These are phyloP conservation scores for Microcebus murinus DNA, from an alignment of 2,113 vertebrate species.

Conservation along the genomic window DNA sequence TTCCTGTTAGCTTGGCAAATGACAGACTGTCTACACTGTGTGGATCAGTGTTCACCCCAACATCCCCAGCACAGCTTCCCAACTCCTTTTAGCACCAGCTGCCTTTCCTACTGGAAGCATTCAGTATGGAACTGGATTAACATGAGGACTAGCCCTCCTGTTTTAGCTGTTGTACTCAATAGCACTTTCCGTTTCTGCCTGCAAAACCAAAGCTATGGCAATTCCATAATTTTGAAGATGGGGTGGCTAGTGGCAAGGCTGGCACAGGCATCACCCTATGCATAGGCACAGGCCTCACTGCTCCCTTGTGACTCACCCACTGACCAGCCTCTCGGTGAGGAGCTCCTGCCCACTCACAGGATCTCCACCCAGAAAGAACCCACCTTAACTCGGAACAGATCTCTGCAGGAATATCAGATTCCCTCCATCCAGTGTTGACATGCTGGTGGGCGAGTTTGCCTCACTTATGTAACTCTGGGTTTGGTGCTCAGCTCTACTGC, in stretches of 20 bases:
- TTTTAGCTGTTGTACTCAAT: not conserved
- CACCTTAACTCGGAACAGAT: not conserved
- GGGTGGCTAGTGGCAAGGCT: constrained; percentile 69
- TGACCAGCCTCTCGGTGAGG: not conserved
- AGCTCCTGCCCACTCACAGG: not conserved
- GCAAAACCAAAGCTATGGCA: constrained; percentile 9
- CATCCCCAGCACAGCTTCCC: not conserved
- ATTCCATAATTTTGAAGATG: constrained; percentile 73
- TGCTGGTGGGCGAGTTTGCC: not conserved
- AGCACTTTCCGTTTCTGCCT: constrained; percentile 39
- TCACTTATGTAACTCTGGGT: not conserved
- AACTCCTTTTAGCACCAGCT: not conserved
- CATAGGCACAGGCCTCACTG: not conserved
- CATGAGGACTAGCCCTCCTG: not conserved
- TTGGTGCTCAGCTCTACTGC: constrained; percentile 20
- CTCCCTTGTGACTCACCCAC: not conserved
- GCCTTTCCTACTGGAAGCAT: not conserved
- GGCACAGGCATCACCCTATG: not conserved
- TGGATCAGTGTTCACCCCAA: not conserved
- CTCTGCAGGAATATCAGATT: not conserved
- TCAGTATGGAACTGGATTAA: not conserved
- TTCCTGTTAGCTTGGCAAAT: not conserved
- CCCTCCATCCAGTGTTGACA: not conserved
- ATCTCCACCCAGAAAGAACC: not conserved
- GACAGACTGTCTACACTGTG: not conserved